Evolutionary conservation across 2,113 vertebrate species (phyloP), one percentile per base, ranked within the genome.

Genomic region (Hippocampus zosterae): DNA sequence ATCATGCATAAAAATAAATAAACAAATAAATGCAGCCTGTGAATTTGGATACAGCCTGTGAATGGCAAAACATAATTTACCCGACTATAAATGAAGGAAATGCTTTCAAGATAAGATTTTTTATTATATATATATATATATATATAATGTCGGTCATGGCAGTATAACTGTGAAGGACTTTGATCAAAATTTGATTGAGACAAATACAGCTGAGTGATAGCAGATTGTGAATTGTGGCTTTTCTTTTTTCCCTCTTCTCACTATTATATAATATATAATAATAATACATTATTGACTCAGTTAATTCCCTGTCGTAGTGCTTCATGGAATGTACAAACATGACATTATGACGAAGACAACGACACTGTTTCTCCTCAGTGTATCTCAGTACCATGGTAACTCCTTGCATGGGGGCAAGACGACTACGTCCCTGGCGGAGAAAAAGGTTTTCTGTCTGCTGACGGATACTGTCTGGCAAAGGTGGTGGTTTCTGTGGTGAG

Each of bases 321-420:
- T 33, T 2, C 2, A 29, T 52, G 80, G 84, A 83, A 83, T 81
- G 77, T 72, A 70, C 82, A 82, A 82, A 85, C 78, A 82, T 29
- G 59, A n/a, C 46, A 46, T 64, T 37, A 33, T n/a, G 8, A 37
- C 33, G 33, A 41, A 57, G 33, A 69, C 53, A 1, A 71, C 75
- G 44, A 18, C 73, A 55, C 69, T 85, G 86, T 85, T 86, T 87
- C 78, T 67, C 74, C 59, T 19, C 44, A 56, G 76, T 84, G 84
- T 84, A 70, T 82, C 77, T 70, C 44, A 63, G 71, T 16, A 52
- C 81, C 84, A 85, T 85, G 85, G 77, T 48, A 80, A 88, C 87
- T 66, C 80, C 25, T 10, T 13, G 48, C 40, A 57, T 67, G 53
- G 81, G 81, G 79, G 69, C 56, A 64, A 15, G 37, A 59, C 76